phyloP scores from a whole-genome alignment of 2,797 vertebrate species.

The Naso thynnoides region DNA sequence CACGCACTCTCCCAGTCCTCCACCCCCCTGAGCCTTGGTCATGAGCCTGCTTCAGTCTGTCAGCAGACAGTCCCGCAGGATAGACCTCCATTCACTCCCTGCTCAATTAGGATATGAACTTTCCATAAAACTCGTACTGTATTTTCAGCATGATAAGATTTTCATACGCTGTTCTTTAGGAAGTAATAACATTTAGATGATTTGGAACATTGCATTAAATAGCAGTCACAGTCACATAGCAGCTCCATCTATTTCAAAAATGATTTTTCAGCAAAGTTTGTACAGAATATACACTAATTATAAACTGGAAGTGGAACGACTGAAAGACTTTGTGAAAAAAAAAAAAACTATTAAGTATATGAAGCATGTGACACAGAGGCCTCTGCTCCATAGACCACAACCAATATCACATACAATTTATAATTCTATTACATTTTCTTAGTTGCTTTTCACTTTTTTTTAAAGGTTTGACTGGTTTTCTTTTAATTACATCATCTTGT shows the following conservation, averaged over 20 bases:
- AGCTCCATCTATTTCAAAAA: background rate
- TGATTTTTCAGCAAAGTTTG: background rate
- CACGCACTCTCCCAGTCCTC: background rate
- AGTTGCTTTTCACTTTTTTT: background rate
- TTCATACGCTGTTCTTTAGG: background rate
- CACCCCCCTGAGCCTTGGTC: conserved; percentile 49
- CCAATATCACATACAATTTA: background rate
- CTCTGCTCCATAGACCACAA: background rate
- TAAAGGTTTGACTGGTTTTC: background rate
- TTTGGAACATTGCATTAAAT: conserved; percentile 6
- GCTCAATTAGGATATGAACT: conserved; percentile 34
- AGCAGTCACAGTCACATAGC: background rate
- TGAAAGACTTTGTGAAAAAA: background rate
- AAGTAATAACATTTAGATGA: conserved; percentile 10
- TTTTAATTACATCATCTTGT: background rate
- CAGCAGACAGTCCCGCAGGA: conserved; percentile 34
- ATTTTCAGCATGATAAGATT: conserved; percentile 19
- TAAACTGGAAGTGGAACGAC: background rate
- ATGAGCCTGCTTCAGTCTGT: conserved; percentile 54
- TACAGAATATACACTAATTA: background rate
- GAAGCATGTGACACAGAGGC: background rate
- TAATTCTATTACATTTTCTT: background rate
- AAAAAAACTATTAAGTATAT: background rate
- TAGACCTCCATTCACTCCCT: conserved; percentile 36
- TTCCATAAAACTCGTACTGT: background rate